These are phyloP conservation scores for Piprites chloris DNA, from an alignment of 2,113 vertebrate species.

Conservation along the genomic window DNA sequence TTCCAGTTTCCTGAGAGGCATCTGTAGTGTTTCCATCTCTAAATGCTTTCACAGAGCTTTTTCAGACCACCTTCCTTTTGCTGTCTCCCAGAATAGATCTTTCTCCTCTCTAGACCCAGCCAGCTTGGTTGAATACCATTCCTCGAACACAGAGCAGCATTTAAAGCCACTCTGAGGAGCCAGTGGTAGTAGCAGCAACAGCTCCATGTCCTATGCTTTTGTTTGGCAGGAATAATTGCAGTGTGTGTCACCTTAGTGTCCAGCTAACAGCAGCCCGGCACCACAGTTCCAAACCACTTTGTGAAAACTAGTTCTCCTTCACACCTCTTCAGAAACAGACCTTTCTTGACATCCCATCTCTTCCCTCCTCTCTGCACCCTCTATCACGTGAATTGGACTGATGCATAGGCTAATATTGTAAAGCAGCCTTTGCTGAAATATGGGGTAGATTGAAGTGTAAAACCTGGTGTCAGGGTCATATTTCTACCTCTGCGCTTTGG, in stretches of 20 bases:
- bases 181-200: neutral
- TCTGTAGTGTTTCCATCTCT: neutral
- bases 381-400: neutral
- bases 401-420: neutral
- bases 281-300: neutral
- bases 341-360: neutral
- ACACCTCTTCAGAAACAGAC: neutral
- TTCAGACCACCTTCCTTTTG: neutral
- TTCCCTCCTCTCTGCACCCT: neutral
- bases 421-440: slow-evolving; percentile 2
- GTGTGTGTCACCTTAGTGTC: neutral
- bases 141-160: neutral
- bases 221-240: neutral
- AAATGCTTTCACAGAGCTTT: neutral
- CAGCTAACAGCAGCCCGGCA: neutral
- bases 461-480: neutral
- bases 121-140: neutral
- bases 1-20: neutral
- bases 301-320: neutral
- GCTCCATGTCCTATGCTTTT: neutral
- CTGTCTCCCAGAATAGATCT: neutral
- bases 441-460: neutral
- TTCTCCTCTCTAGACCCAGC: neutral
- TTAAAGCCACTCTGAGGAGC: neutral
- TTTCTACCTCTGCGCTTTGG: neutral